A percentile compares a stretch with the other conserved stretches of the same genome.
phyloP scores from a whole-genome alignment of 2,797 vertebrate species.

The Vipera ursinii region DNA sequence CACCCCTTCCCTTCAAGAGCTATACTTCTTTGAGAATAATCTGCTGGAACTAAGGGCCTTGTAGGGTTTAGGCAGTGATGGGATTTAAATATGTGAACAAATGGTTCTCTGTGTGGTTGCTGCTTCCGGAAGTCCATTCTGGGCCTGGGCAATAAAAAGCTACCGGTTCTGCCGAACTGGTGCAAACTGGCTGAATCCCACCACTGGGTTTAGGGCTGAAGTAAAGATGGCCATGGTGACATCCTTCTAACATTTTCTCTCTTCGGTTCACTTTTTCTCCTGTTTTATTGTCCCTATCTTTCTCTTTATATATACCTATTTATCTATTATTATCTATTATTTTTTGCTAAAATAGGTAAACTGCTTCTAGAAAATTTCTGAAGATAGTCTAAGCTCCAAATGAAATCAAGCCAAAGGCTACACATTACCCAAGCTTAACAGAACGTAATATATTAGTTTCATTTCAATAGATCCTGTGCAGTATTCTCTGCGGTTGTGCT shows the following conservation, averaged over 20 bases:
- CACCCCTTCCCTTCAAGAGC: not conserved
- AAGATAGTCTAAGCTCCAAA: not conserved
- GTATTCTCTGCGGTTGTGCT: not conserved
- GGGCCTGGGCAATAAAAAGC: no score
- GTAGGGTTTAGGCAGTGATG: not conserved
- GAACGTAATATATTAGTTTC: not conserved
- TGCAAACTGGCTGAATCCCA: no score
- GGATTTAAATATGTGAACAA: no score
- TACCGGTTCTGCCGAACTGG: no score
- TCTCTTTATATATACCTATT: not conserved
- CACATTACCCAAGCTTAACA: not conserved
- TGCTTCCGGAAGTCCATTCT: no score
- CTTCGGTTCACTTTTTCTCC: not conserved
- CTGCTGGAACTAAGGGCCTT: not conserved
- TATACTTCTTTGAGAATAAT: not conserved
- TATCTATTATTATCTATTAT: not conserved
- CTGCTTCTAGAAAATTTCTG: not conserved
- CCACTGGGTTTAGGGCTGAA: not conserved
- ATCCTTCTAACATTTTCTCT: not conserved
- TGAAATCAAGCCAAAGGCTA: not conserved
- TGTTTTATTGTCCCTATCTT: not conserved
- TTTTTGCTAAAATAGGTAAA: not conserved
- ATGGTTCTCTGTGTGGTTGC: no score
- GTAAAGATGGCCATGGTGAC: not conserved
- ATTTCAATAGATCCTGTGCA: not conserved